Conservation (phyloP, 1,140 invertebrate species). For the Sarcophaga peregrina region DNA sequence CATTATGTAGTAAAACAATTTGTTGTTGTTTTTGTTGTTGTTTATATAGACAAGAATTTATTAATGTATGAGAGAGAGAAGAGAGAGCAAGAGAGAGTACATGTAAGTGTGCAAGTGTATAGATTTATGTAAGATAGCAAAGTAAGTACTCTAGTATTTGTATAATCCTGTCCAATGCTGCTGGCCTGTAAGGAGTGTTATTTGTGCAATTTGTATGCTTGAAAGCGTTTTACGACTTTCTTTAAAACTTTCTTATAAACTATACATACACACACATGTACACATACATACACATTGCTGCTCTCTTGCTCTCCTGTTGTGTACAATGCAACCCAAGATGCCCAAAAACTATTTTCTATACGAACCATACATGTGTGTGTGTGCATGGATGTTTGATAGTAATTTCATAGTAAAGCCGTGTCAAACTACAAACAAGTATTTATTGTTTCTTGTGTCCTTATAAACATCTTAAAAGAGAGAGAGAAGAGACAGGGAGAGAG, state of each 20-base stretch:
- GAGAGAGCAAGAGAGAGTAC: too few species aligned
- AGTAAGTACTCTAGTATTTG: constrained; percentile 5
- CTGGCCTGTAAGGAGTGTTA: constrained; percentile 31
- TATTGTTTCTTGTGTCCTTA: not conserved
- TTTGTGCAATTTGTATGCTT: constrained; percentile 48
- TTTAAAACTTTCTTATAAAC: constrained; percentile 33
- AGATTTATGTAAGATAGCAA: not conserved
- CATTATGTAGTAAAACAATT: not conserved
- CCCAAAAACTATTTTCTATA: not conserved
- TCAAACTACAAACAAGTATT: constrained; percentile 27
- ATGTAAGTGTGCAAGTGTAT: not conserved
- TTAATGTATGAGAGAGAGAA: not conserved
- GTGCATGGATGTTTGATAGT: not conserved
- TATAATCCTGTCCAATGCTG: not conserved
- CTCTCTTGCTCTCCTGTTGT: too few species aligned
- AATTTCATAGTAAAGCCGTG: not conserved
- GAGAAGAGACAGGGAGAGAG: too few species aligned
- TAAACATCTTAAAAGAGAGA: not conserved
- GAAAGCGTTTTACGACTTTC: constrained; percentile 46
- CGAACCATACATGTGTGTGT: not conserved
- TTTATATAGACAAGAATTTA: not conserved
- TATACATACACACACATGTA: not conserved
- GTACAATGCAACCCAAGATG: too few species aligned
- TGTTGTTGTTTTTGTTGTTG: not conserved
- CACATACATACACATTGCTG: not conserved